Evolutionary conservation across 2,797 vertebrate genomes (phyloP).

Genomic region (Halcyon chelicuti): DNA sequence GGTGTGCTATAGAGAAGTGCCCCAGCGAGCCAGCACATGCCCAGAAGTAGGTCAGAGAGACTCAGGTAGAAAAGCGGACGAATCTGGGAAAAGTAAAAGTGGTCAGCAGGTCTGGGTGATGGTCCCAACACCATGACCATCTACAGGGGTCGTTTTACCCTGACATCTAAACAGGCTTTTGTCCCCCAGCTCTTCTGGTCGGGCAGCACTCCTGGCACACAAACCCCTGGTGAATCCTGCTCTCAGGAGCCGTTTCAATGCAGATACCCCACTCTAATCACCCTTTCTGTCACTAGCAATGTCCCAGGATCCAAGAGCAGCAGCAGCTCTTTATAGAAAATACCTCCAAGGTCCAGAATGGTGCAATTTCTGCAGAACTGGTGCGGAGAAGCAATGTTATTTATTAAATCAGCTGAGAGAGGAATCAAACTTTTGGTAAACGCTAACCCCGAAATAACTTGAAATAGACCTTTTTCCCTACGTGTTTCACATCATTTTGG

Average conservation of each 20-base stretch:
- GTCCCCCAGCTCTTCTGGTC: not conserved
- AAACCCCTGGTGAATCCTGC: not conserved
- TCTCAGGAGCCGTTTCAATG: not conserved
- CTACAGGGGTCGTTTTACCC: not conserved
- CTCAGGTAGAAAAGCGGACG: constrained; percentile 88
- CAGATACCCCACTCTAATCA: not conserved
- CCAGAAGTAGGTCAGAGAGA: constrained; percentile 86
- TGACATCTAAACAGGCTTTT: accelerated
- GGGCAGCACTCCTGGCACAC: not conserved
- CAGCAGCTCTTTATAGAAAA: not conserved
- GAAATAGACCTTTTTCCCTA: not conserved
- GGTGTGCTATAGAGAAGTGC: constrained; percentile 79
- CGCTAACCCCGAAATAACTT: not conserved
- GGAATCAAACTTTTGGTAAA: not conserved
- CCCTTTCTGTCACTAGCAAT: not conserved
- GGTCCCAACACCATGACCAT: not conserved
- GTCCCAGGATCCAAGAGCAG: not conserved
- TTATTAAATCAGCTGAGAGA: not conserved
- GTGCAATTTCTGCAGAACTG: not conserved
- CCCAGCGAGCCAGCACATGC: constrained; percentile 86
- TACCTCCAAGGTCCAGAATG: not conserved
- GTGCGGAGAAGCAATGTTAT: not conserved
- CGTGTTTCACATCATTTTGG: not conserved
- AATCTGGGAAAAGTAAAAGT: constrained; percentile 74
- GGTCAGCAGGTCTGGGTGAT: not conserved